Evolutionary conservation across 2,113 vertebrate genomes (phyloP), one percentile per base, ranked within the genome.

Genomic region (Bubo bubo): DNA sequence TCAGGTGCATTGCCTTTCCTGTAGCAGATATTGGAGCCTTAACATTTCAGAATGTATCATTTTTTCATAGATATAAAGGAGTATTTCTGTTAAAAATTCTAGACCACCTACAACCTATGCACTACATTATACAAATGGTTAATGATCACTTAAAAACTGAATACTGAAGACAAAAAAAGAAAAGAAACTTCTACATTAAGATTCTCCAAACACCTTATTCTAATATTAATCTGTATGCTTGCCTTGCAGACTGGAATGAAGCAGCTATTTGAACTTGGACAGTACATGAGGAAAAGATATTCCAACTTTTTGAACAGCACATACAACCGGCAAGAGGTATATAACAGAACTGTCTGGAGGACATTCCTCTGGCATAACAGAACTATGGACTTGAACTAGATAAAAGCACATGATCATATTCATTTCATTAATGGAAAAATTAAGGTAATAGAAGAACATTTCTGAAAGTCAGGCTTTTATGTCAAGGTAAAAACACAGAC

Each of bases 181-280:
- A 87, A 56, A 63, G 7, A 66, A 32, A 63, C 2, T 35, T 58
- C 12, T 32, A 56, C 18, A 30, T 64, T 70, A 56, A 45, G n/a
- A 62, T 37, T 60, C 21, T 49, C 9, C 6, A 67, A 1, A 35
- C 15, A 66, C 32, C 12, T 62, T 55, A 90, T 71, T 39, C 60
- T 91, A 55, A 83, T 2, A 24, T 56, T 84, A 32, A 39, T 23
- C 39, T 79, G 35, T 94, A 16, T 94, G 35, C 34, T 96, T 76
- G 82, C 72, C 89, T 95, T 41, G 15, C 95, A 99, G 99, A 83
- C 98, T 96, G 99, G 99, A 89, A 99, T 99, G 97, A 97, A 97
- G 87, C 99, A 99, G 93, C 98, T 99, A 3, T 99, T 98, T 94
- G 98, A 98, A 85, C 98, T 99, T 76, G 99, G 99, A 68, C 71